Evolutionary conservation across 2,113 vertebrate species (phyloP), one percentile per base, ranked within the genome.

Genomic region (Clarias gariepinus): DNA sequence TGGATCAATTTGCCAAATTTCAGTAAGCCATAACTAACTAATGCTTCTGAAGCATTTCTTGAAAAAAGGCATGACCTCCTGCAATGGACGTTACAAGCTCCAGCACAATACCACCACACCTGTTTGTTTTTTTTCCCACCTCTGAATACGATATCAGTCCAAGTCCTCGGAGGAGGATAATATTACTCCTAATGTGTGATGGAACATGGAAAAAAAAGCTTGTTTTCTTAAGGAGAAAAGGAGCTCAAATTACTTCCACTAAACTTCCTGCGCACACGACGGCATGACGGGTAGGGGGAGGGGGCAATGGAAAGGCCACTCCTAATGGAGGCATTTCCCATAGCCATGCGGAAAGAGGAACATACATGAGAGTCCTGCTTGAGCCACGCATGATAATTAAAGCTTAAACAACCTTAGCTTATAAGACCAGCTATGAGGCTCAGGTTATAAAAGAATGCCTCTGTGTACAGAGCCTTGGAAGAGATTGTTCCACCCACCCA

Each of bases 251-350:
- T 84, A 84, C 80, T 86, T 88, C 86, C 84, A 71, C n/a, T 86
- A 53, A 87, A 81, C 84, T 76, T 86, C 86, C 86, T 86, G 84
- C 33, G 15, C 66, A 25, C 53, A 71, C 10, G 61, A 82, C 0
- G 53, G 64, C 57, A 64, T n/a, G 79, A 57, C 60, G 83, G 68
- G 36, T 36, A 8, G 9, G 81, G n/a, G 66, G 83, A 73, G 2
- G 10, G 81, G 58, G 52, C 25, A 79, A 55, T 84, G 85, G 85
- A 85, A 91, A 86, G 83, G 89, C 85, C 88, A 85, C 86, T 78
- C 61, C 68, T 85, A 87, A 85, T 36, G 7, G 55, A 87, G 91
- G 90, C 82, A 93, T 94, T 88, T 93, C 89, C 86, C 92, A 92
- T 83, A 81, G 82, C 87, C 91, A 25, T 91, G 93, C 89, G 89